Evolutionary conservation across 2,113 vertebrate genomes (phyloP).

Genomic region (Daboia siamensis): DNA sequence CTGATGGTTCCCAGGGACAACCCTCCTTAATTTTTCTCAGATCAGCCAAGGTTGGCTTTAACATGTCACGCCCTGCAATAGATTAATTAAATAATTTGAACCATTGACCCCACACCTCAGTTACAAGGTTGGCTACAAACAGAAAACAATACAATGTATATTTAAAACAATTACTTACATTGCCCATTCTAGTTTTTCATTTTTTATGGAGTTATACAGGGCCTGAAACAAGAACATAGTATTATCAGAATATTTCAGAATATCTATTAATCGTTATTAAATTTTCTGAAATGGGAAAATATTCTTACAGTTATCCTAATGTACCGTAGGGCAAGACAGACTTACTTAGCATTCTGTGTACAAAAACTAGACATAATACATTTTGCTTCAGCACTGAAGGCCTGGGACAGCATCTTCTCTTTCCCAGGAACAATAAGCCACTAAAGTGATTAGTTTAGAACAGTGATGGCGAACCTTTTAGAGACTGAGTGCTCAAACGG

Average conservation of each 20-base stretch:
- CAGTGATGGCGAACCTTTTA: too few species aligned
- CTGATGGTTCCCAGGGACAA: not conserved
- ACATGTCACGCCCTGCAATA: not conserved
- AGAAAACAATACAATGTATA: not conserved
- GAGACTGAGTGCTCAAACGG: too few species aligned
- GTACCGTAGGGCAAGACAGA: not conserved
- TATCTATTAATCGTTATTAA: not conserved
- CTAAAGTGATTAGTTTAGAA: too few species aligned
- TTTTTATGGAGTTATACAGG: conserved; percentile 97
- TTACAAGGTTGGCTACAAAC: not conserved
- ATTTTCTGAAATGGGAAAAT: not conserved
- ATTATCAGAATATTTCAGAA: conserved; percentile 24
- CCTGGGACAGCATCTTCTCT: too few species aligned
- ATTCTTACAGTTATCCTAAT: not conserved
- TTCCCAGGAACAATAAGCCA: not conserved
- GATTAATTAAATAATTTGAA: not conserved
- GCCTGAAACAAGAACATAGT: conserved; percentile 71
- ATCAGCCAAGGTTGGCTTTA: not conserved
- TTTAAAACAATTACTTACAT: conserved; percentile 81
- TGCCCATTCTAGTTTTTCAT: conserved; percentile 97
- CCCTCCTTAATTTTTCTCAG: not conserved
- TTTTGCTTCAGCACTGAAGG: not conserved
- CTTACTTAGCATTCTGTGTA: not conserved
- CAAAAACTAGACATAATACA: not conserved
- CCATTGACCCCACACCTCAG: not conserved